A percentile compares a stretch with the other conserved stretches of the same genome.
Conservation (phyloP, 2,888 invertebrate genomes). For the Litoditis marina region DNA sequence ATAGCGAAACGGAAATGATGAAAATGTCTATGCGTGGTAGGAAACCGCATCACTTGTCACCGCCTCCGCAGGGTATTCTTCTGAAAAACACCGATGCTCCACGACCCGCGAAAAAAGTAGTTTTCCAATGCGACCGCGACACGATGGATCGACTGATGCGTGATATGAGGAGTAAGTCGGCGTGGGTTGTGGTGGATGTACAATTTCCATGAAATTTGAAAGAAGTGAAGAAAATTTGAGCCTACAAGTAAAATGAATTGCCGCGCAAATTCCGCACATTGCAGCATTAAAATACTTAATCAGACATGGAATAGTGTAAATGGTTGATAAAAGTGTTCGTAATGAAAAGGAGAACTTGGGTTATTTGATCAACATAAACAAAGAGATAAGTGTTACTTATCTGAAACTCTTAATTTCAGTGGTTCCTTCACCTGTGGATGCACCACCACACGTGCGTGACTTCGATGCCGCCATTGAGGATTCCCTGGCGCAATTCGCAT, state of each 20-base stretch:
- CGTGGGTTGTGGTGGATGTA: too few species aligned
- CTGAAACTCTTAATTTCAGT: too few species aligned
- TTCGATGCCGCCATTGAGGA: constrained; percentile 55
- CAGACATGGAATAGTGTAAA: too few species aligned
- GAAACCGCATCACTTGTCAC: background rate
- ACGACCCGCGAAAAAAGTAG: constrained; percentile 11
- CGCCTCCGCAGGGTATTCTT: constrained; percentile 15
- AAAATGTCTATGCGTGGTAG: background rate
- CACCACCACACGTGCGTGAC: constrained; percentile 46
- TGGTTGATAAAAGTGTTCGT: too few species aligned
- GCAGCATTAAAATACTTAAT: too few species aligned
- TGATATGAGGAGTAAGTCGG: background rate
- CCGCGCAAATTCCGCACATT: too few species aligned
- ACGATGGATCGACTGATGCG: constrained; percentile 1
- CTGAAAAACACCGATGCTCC: constrained; percentile 10
- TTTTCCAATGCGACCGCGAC: constrained; percentile 18
- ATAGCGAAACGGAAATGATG: constrained; percentile 29
- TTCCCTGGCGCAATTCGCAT: constrained; percentile 34
- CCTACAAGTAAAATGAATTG: too few species aligned
- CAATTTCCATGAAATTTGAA: background rate
- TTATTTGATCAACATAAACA: too few species aligned
- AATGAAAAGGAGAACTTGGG: too few species aligned
- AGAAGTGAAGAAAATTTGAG: background rate
- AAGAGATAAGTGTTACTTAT: too few species aligned
- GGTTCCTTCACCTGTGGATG: constrained; percentile 28